phyloP scores from a whole-genome alignment of 2,113 vertebrate genomes.

The Leiothrix lutea region DNA sequence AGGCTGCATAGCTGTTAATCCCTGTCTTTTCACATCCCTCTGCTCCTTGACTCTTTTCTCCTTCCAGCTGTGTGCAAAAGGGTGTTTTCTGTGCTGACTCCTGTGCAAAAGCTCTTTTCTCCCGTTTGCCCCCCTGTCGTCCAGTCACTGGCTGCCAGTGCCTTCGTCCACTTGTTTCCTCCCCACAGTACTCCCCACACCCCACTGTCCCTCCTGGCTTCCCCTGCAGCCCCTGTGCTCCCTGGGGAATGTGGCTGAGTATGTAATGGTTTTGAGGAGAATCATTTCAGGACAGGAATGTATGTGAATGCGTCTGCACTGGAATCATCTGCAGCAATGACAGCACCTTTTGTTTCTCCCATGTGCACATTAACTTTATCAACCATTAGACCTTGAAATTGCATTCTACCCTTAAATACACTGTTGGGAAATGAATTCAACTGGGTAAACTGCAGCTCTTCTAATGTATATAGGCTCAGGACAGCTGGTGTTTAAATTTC shows the following conservation, averaged over 20 bases:
- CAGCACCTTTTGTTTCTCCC: constrained; percentile 30
- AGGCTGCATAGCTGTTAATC: background rate
- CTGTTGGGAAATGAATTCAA: constrained; percentile 54
- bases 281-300: background rate
- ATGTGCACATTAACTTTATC: background rate
- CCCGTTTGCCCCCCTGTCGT: background rate
- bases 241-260: accelerated
- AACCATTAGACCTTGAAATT: constrained; percentile 50
- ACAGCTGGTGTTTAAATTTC: constrained; percentile 35
- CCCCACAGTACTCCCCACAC: accelerated
- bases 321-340: background rate
- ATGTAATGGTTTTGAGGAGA: background rate
- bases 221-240: background rate
- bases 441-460: constrained; percentile 28
- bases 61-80: background rate
- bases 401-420: constrained; percentile 44
- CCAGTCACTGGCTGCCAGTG: background rate
- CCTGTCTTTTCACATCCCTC: background rate
- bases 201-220: background rate
- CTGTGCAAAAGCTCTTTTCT: background rate
- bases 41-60: background rate
- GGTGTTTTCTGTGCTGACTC: background rate
- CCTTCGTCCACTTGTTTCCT: background rate
- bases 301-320: background rate
- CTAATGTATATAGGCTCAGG: background rate